A percentile compares a stretch with the other conserved stretches of the same genome.
Conservation (phyloP, 2,113 vertebrate genomes). For the Mustelus asterias region DNA sequence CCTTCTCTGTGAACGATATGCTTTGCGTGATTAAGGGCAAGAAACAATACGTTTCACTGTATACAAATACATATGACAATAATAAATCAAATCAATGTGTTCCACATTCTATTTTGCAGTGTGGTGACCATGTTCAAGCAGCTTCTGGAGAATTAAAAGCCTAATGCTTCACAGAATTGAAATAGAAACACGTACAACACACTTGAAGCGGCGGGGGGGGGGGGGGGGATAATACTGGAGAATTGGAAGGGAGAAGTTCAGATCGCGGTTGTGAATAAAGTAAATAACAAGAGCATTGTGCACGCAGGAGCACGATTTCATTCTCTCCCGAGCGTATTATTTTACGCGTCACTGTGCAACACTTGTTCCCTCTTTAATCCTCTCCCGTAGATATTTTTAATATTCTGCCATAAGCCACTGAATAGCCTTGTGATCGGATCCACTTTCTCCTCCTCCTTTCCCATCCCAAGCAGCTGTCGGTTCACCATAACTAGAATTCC, state of each 20-base stretch:
- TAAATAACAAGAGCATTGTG: not conserved
- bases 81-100: not conserved
- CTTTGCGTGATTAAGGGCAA: too few species aligned
- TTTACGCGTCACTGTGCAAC: not conserved
- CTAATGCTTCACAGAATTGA: not conserved
- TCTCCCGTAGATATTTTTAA: not conserved
- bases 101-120: not conserved
- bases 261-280: not conserved
- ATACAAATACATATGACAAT: too few species aligned
- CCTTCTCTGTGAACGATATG: too few species aligned
- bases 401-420: not conserved
- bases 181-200: not conserved
- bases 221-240: not conserved
- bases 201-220: not conserved
- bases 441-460: not conserved
- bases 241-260: not conserved
- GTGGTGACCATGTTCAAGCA: not conserved
- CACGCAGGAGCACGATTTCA: too few species aligned
- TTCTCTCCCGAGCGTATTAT: not conserved
- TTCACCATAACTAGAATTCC: not conserved
- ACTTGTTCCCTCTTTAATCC: constrained; percentile 2
- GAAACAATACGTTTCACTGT: too few species aligned
- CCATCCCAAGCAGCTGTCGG: not conserved
- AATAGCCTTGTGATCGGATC: not conserved
- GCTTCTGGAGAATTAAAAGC: not conserved